Base-by-base conservation (phyloP, 2,113 vertebrate genomes). In the Brachionichthys hirsutus region DNA sequence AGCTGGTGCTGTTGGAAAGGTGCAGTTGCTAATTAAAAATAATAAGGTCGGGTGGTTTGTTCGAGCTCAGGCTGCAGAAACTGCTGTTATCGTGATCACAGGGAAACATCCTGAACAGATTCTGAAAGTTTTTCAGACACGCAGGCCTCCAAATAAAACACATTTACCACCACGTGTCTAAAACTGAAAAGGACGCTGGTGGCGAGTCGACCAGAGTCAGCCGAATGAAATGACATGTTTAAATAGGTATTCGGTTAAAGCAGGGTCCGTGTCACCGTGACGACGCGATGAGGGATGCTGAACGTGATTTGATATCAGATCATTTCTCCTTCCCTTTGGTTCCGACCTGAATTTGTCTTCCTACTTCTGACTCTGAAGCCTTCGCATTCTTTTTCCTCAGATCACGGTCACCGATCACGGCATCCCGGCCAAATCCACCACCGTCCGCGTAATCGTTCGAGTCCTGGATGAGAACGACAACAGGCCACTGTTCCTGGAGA, bases 381-480 rank as follows among this genome's bases (percentile, higher is more conserved):
- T 14, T 10, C 8, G 40, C 12, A 1, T 54, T 41, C 24, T 51
- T 11, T 59, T 30, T 34, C 15, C 52, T 58, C 84, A 99, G 97
- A 91, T 99, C 11, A 97, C 92, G 0, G 92, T 99, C 63, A 93
- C 93, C 0, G 97, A 99, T 82, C 94, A 93, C 0, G 95, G 95
- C 1, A 63, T 77, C 14, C 94, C 94, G 5, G 78, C 93, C 36
- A 95, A 89, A 56, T 95, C 95, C 58, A 94, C 95, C 22, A 69
- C 90, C 1, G 90, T 94, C 15, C 91, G 97, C 6, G 93, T 99
- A 58, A 94, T 98, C 2, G 94, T 99, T 67, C 92, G 92, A 78
- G 95, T 99, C 49, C 91, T 98, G 1, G 97, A 99, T 64, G 97
- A 99, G 85, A 99, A 99, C 34, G 97, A 99, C 89, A 96, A 96